Evolutionary conservation across 2,888 invertebrate genomes (phyloP).

Genomic region (Hydrotaea cyrtoneurina): DNA sequence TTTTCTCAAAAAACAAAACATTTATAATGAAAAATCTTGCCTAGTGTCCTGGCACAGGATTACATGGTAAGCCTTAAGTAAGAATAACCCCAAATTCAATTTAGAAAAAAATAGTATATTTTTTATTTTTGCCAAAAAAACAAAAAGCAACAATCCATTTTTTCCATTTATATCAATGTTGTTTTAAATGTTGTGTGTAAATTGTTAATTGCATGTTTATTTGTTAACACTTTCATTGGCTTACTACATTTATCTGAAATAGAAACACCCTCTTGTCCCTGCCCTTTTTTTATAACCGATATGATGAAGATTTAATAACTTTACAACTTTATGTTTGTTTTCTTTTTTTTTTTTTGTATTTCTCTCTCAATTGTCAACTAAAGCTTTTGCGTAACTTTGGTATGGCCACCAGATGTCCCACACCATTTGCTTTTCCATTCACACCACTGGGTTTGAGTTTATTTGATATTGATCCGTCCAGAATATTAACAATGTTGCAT

Average conservation of each 20-base stretch:
- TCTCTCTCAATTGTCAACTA: too few relatives aligned
- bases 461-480: slow-evolving; percentile 82
- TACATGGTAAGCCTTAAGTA: slow-evolving; percentile 57
- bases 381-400: slow-evolving; percentile 76
- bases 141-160: slow-evolving; percentile 24
- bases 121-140: slow-evolving; percentile 19
- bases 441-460: slow-evolving; percentile 81
- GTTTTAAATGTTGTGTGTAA: slow-evolving; percentile 62
- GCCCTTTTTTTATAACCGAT: neutral
- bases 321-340: slow-evolving; percentile 32
- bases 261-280: neutral
- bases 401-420: slow-evolving; percentile 79
- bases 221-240: slow-evolving; percentile 52
- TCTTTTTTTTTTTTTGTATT: slow-evolving; percentile 28
- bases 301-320: slow-evolving; percentile 1
- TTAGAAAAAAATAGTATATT: slow-evolving; percentile 17
- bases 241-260: slow-evolving; percentile 39
- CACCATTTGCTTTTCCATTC: slow-evolving; percentile 83
- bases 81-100: neutral
- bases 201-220: slow-evolving; percentile 60
- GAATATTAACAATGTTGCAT: slow-evolving; percentile 83
- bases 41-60: slow-evolving; percentile 57
- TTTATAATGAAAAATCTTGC: slow-evolving; percentile 41
- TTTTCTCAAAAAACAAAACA: slow-evolving; percentile 18
- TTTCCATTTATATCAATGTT: neutral